phyloP scores from a whole-genome alignment of 2,797 vertebrate genomes.

The Chromobotia macracanthus region DNA sequence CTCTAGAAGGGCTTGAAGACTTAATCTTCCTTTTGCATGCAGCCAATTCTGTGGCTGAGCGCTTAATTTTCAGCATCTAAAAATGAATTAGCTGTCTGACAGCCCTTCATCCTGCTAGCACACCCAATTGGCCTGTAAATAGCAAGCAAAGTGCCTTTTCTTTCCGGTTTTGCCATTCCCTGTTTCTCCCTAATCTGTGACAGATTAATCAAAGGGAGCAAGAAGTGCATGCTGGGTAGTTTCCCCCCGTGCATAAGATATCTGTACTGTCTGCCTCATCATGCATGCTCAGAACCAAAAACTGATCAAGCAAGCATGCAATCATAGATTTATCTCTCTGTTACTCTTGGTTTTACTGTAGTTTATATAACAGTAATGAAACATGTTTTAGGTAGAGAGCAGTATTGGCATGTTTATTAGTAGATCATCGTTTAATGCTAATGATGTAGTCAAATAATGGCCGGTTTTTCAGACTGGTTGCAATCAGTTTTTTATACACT shows the following conservation, averaged over 20 bases:
- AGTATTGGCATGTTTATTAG: neutral
- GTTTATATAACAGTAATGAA: neutral
- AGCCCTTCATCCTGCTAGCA: conserved; percentile 52
- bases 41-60: conserved; percentile 34
- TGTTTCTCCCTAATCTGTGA: conserved; percentile 41
- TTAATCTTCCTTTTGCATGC: conserved; percentile 51
- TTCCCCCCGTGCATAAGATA: neutral
- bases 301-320: conserved; percentile 10
- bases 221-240: conserved; percentile 15
- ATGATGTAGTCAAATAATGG: neutral
- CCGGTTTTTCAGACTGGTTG: neutral
- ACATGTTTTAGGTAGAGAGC: too few relatives aligned
- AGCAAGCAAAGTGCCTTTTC: conserved; percentile 51
- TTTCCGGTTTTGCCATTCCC: conserved; percentile 39
- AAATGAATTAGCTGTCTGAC: conserved; percentile 58
- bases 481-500: neutral
- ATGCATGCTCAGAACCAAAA: conserved; percentile 20
- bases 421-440: neutral
- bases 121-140: conserved; percentile 54
- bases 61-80: conserved; percentile 57
- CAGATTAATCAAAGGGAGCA: conserved; percentile 41
- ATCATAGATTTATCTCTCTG: conserved; percentile 12
- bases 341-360: neutral
- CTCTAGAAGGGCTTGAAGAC: conserved; percentile 21
- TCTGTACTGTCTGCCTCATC: conserved; percentile 37